These are phyloP conservation scores for Lutjanus campechanus DNA, from an alignment of 2,797 vertebrate genomes.

Conservation along the genomic window DNA sequence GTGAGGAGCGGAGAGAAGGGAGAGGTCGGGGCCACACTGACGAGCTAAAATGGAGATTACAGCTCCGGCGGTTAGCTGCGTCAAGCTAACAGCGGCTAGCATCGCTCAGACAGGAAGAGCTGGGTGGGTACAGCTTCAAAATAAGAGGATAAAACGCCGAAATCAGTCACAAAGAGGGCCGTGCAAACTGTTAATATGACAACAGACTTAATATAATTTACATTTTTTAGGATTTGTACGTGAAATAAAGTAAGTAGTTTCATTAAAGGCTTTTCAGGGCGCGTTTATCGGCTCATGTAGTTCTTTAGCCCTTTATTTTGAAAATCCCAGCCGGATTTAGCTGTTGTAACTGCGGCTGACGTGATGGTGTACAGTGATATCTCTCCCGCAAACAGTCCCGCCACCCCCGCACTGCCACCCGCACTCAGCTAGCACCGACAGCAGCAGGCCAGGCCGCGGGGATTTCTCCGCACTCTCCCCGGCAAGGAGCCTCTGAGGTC, in stretches of 20 bases:
- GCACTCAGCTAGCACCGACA: constrained; percentile 51
- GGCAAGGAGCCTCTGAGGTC: neutral
- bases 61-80: constrained; percentile 30
- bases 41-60: constrained; percentile 74
- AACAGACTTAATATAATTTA: accelerated
- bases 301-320: constrained; percentile 19
- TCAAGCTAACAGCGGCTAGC: constrained; percentile 40
- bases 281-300: accelerated
- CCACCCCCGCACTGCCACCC: constrained; percentile 81
- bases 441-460: constrained; percentile 69
- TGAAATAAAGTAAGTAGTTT: accelerated
- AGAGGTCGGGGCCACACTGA: constrained; percentile 19
- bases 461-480: constrained; percentile 9
- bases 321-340: neutral
- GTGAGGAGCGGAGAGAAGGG: neutral
- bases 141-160: too few relatives aligned
- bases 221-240: accelerated
- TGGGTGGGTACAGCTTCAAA: too few relatives aligned
- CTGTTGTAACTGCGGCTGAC: accelerated
- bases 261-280: accelerated
- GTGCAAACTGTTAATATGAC: accelerated
- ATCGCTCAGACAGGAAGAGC: constrained; percentile 11
- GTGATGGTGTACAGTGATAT: constrained; percentile 1
- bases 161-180: accelerated
- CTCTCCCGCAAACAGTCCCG: constrained; percentile 75